Base-by-base conservation (phyloP, 2,113 vertebrate species). In the Syngnathus scovelli region DNA sequence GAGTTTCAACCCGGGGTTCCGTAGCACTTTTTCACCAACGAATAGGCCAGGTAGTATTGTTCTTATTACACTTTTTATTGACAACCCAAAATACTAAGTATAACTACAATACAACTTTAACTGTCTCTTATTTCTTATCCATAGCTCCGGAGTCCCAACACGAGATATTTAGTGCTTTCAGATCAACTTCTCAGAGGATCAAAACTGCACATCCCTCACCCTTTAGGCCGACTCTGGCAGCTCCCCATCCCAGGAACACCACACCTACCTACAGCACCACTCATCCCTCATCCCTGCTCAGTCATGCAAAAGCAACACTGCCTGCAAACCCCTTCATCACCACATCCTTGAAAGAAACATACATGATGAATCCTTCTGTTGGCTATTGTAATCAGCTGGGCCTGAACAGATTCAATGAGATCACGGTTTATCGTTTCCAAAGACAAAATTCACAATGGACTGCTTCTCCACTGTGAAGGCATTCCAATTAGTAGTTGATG, bases 1-100 rank as follows among this genome's bases (percentile, higher is more conserved):
- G 72, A 98, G 92, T 79, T 95, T 98, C 78, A 90, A 87, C 63
- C 92, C 91, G 0, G 94, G 94, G 70, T 76, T 87, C 1, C 90
- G 79, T 88, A 94, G 92, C 68, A 59, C 69, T 10, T 74, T 67
- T 0, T 86, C 89, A 48, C 91, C 86, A 19, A 51, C 23, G 0
- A 64, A 73, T 2, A 27, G 9, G 2, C 48, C 68, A 55, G 83
- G 89, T 87, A 58, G 72, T 39, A n/a, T 21, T 43, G 11, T 43
- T 61, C 5, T 39, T 18, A 7, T n/a, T 1, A 39, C 21, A 55
- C 21, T 6, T 36, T 15, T 6, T 15, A 43, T 21, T 61, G 11
- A 38, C 19, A 41, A 12, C 7, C 15, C 12, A 43, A 44, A 23
- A 61, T 39, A n/a, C n/a, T 37, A 12, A 41, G 10, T 23, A 56